These are phyloP conservation scores for Styela clava DNA, from an alignment of 23 tunicate species.

Conservation along the genomic window DNA sequence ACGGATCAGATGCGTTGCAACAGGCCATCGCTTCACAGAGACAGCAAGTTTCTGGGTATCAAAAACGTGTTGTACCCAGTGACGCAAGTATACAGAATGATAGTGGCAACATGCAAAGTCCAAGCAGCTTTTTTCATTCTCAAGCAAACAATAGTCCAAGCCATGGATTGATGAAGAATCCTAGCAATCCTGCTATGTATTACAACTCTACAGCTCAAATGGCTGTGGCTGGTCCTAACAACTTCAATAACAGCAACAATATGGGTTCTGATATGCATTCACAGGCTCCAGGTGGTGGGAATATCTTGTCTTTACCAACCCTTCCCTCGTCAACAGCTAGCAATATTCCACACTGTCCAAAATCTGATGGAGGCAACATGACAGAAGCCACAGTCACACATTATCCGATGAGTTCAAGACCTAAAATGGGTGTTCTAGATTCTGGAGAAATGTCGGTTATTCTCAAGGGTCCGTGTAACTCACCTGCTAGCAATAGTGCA, in stretches of 20 bases:
- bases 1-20: slow-evolving; percentile 22
- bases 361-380: slow-evolving; percentile 1
- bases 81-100: background rate
- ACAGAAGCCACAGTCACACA: slow-evolving; percentile 21
- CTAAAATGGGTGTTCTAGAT: slow-evolving; percentile 29
- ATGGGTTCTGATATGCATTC: background rate
- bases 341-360: background rate
- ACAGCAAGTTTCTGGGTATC: slow-evolving; percentile 5
- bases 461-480: slow-evolving; percentile 52
- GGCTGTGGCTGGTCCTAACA: slow-evolving; percentile 25
- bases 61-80: slow-evolving; percentile 2
- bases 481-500: background rate
- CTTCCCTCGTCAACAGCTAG: background rate
- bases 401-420: slow-evolving; percentile 20
- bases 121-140: background rate
- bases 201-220: slow-evolving; percentile 15
- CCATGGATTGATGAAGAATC: background rate
- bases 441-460: slow-evolving; percentile 60
- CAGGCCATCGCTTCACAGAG: slow-evolving; percentile 11
- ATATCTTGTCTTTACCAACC: background rate
- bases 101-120: slow-evolving; percentile 7
- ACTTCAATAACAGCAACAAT: slow-evolving; percentile 30
- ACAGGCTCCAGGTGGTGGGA: background rate
- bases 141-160: slow-evolving; percentile 3
- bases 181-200: slow-evolving; percentile 2